Base-by-base conservation (phyloP, 2,797 vertebrate species). In the Furcifer pardalis region DNA sequence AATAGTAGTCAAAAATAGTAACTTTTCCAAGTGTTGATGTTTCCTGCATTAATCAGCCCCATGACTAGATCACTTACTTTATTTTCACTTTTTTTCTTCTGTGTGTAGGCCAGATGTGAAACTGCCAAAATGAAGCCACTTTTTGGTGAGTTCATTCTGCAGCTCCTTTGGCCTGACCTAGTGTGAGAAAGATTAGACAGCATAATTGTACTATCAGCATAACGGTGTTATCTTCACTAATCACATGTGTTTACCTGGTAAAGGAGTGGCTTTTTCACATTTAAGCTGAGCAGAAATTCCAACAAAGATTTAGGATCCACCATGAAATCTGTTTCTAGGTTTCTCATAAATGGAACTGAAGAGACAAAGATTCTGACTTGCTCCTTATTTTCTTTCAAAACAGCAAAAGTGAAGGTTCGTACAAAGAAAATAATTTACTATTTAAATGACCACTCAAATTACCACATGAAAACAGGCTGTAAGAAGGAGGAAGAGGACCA, bases 221-320 rank as follows among this genome's bases (percentile, higher is more conserved):
- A n/a, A n/a, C n/a, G n/a, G n/a, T n/a, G n/a, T 19, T 60, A 6
- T 27, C 21, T 56, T 56, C 52, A 56, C 52, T 21, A 23, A 44
- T 52, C 60, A 65, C 7, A 27, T n/a, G 13, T 5, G 15, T 25
- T 66, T 71, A 42, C 2, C 0, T 63, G 62, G 76, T 2, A 80
- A 37, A 83, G 7, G 4, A 77, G 80, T 84, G 65, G 71, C 0
- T 19, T 85, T 12, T 76, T 73, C n/a, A 72, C 0, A 1, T 8
- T 1, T 10, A 7, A 42, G 46, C 6, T 82, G 10, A 32, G 46
- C 85, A 49, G 4, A 76, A 27, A 76, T 85, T 86, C 76, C 25
- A 83, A 79, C 37, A 35, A 40, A 76, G 17, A 79, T 37, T 81
- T 82, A 87, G 60, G 37, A 23, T 84, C 10, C 21, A 21, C 88